phyloP scores from a whole-genome alignment of 2,888 invertebrate genomes.

The Rhaphigaster nebulosa region DNA sequence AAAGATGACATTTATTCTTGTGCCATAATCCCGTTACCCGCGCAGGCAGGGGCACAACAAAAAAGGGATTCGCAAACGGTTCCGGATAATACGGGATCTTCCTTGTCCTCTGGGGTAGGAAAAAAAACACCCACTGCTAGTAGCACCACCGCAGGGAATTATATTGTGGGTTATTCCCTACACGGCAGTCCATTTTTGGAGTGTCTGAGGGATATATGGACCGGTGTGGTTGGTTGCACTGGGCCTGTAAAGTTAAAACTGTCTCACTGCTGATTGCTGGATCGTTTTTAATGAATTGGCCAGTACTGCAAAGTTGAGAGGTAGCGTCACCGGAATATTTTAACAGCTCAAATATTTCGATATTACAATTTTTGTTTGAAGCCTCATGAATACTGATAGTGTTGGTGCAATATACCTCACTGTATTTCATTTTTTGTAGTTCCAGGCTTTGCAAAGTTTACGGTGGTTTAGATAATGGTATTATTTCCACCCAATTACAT shows the following conservation, averaged over 20 bases:
- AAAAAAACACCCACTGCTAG: background rate
- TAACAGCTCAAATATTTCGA: background rate
- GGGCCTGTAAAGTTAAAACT: background rate
- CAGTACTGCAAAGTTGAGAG: background rate
- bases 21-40: background rate
- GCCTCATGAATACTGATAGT: background rate
- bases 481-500: no score
- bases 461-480: no score
- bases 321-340: background rate
- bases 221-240: background rate
- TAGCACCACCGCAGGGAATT: background rate
- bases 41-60: background rate
- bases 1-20: background rate
- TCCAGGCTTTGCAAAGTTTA: no score
- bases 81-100: conserved; percentile 21
- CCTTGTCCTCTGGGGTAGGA: background rate
- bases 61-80: conserved; percentile 39
- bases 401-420: no score
- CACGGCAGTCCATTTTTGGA: background rate
- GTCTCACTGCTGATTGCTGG: background rate
- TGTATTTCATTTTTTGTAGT: no score
- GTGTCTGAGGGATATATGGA: background rate
- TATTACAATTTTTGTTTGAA: background rate
- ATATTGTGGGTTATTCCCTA: conserved; percentile 23
- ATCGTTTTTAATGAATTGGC: background rate